Evolutionary conservation across 92 coral and sea anemone species (phyloP).

Genomic region (Galaxea fascicularis): DNA sequence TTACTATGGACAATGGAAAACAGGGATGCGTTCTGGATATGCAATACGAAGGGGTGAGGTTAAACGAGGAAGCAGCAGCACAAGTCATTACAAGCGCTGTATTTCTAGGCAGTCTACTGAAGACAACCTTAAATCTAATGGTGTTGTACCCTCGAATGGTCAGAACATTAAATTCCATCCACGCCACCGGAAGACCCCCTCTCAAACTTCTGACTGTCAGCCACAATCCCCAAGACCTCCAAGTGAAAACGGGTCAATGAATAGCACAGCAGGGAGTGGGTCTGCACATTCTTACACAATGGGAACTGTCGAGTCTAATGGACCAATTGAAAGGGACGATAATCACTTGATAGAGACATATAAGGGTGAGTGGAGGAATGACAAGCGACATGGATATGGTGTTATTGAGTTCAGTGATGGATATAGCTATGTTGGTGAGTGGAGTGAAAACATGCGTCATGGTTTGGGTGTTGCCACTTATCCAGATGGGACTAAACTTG

Average conservation of each 20-base stretch:
- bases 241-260: constrained; percentile 68
- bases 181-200: constrained; percentile 43
- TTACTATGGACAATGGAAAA: constrained; percentile 95
- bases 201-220: constrained; percentile 43
- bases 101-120: constrained; percentile 86
- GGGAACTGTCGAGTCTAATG: constrained; percentile 53
- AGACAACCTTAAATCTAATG: constrained; percentile 82
- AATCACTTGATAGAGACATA: constrained; percentile 69
- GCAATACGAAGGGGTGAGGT: constrained; percentile 79
- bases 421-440: constrained; percentile 80
- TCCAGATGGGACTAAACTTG: constrained; percentile 78
- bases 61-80: constrained; percentile 70
- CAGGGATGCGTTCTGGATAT: constrained; percentile 92
- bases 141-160: constrained; percentile 63
- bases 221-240: constrained; percentile 63
- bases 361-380: constrained; percentile 90
- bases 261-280: constrained; percentile 74
- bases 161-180: constrained; percentile 32
- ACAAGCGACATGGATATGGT: constrained; percentile 92
- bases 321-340: constrained; percentile 47
- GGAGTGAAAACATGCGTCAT: constrained; percentile 90
- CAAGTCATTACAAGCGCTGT: constrained; percentile 76
- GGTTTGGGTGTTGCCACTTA: constrained; percentile 81
- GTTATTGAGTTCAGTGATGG: constrained; percentile 75
- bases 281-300: constrained; percentile 69